Percentiles rank a stretch among this genome's conserved stretches.
These are phyloP conservation scores for Anhinga rufa DNA, from an alignment of 2,113 vertebrate species.

Conservation along the genomic window DNA sequence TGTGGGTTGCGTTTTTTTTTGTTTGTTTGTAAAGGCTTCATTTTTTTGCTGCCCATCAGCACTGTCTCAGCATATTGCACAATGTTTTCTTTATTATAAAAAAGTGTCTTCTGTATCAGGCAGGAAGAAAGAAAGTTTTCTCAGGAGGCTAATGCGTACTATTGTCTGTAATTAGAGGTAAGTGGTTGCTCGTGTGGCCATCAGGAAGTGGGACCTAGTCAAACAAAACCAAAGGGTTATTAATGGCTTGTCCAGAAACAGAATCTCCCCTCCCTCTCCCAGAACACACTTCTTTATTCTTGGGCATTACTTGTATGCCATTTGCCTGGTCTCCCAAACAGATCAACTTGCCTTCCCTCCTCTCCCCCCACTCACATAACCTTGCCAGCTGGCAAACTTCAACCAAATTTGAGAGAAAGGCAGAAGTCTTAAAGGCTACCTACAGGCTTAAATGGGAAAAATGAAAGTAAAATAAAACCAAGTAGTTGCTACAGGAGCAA, in stretches of 20 bases:
- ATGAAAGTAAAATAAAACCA: neutral
- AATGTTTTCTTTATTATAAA: slow-evolving; percentile 73
- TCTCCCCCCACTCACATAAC: neutral
- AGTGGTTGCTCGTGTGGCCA: slow-evolving; percentile 76
- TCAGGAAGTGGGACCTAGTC: slow-evolving; percentile 67
- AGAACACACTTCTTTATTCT: neutral
- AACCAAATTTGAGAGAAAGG: neutral
- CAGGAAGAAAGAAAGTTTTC: slow-evolving; percentile 44
- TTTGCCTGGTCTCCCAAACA: neutral
- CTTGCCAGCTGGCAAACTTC: neutral
- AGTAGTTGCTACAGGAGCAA: neutral
- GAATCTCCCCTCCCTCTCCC: neutral
- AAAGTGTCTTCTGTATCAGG: slow-evolving; percentile 62
- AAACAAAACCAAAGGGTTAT: neutral
- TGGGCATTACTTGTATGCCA: neutral
- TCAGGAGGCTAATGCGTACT: slow-evolving; percentile 67
- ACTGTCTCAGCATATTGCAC: slow-evolving; percentile 75
- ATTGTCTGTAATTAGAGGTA: slow-evolving; percentile 75
- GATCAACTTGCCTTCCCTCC: neutral
- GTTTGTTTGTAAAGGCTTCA: slow-evolving; percentile 32
- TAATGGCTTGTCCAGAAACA: neutral
- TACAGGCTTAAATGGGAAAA: neutral
- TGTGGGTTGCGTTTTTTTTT: neutral
- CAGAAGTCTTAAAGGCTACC: neutral
- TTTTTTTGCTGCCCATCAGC: slow-evolving; percentile 44